Evolutionary conservation across 2,888 invertebrate genomes (phyloP), one percentile per base, ranked within the genome.

Genomic region (Hylaea fasciaria): DNA sequence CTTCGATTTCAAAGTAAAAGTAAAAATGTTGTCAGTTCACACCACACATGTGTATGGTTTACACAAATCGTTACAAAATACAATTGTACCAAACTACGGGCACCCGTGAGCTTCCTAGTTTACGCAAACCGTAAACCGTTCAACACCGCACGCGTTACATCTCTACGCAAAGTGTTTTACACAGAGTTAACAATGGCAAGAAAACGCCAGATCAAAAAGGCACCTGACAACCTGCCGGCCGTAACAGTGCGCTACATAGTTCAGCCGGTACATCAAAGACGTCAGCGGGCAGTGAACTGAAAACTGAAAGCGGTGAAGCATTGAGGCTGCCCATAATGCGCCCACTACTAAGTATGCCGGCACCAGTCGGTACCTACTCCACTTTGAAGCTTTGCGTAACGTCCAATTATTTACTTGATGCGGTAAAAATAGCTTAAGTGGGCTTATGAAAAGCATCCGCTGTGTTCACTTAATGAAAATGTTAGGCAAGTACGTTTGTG

Each of bases 241-340:
- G 73, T 76, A 78, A 80, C 73, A 76, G 72, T 77, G 77, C 80
- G 78, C 80, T 79, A 81, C 81, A 81, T 85, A 83, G 84, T 84
- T 85, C 82, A 86, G 69, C 76, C 77, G 76, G 71, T 74, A 86
- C 85, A 85, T 90, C 89, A 89, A 90, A 89, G 86, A 76, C 74
- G 66, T 76, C 74, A 68, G 72, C 76, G 80, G 72, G 73, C 82
- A 81, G 77, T 86, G 84, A 83, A 82, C 86, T 85, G 83, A 86
- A 86, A 83, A 81, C 81, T 78, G 80, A 79, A 80, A 71, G 76
- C 78, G 74, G 66, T 64, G 58, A 62, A 66, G 62, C 54, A 63
- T 63, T 59, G 65, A 68, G 66, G 72, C 65, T 68, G 71, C 66
- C 73, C 68, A 72, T 22, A 75, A 72, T 72, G 66, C 57, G 62